Conservation (phyloP, 2,888 invertebrate genomes). For the Clanis bilineata region DNA sequence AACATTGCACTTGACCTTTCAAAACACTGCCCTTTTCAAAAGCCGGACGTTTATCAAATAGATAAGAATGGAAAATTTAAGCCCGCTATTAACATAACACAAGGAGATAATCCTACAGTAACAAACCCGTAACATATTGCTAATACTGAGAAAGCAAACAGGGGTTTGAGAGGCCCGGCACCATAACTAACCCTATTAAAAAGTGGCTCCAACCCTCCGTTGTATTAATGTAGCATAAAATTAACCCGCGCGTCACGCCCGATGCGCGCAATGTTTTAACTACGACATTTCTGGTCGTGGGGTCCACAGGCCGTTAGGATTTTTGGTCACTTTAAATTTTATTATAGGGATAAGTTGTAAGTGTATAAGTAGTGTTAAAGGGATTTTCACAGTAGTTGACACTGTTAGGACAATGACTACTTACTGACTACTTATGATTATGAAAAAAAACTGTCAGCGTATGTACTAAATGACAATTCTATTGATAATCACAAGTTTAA, state of each 20-base stretch:
- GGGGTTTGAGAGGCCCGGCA: constrained; percentile 57
- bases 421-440: no score
- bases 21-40: constrained; percentile 11
- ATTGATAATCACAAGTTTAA: no score
- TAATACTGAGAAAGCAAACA: constrained; percentile 56
- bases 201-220: constrained; percentile 65
- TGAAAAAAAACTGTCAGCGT: no score
- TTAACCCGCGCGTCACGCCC: constrained; percentile 74
- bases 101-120: constrained; percentile 58
- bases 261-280: constrained; percentile 40
- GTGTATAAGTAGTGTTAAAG: background rate
- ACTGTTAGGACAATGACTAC: no score
- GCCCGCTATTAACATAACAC: constrained; percentile 45
- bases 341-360: constrained; percentile 11
- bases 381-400: no score
- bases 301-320: constrained; percentile 21
- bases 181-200: constrained; percentile 80
- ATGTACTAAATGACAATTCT: no score
- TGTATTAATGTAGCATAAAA: constrained; percentile 81
- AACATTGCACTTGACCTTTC: background rate
- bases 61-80: constrained; percentile 34
- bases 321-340: constrained; percentile 23
- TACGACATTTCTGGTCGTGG: constrained; percentile 19
- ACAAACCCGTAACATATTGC: constrained; percentile 62
- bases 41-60: constrained; percentile 20